Conservation (phyloP, 2,888 invertebrate species). For the Seira sanloemensis region DNA sequence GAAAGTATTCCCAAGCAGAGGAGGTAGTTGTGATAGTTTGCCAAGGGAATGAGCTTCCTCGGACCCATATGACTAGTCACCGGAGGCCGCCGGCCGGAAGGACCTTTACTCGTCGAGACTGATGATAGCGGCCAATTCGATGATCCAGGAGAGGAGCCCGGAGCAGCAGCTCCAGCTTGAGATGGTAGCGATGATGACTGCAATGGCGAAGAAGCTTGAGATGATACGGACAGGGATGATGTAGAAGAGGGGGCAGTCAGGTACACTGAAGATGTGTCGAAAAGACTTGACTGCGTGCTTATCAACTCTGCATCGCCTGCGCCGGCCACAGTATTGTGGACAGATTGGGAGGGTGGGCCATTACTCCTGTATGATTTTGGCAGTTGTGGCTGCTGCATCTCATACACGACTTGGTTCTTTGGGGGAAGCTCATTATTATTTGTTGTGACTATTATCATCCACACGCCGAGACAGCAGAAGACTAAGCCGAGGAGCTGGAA, state of each 20-base stretch:
- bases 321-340: slow-evolving; percentile 35
- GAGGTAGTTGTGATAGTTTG: slow-evolving; percentile 54
- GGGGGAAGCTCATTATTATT: slow-evolving; percentile 59
- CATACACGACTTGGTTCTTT: slow-evolving; percentile 56
- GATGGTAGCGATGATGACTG: not conserved
- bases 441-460: slow-evolving; percentile 67
- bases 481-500: slow-evolving; percentile 63
- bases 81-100: slow-evolving; percentile 49
- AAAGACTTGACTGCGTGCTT: slow-evolving; percentile 53
- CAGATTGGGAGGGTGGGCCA: slow-evolving; percentile 33
- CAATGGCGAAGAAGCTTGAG: slow-evolving; percentile 23
- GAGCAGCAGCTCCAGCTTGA: not conserved
- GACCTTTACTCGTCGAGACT: slow-evolving; percentile 47
- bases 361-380: not conserved
- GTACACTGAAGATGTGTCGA: slow-evolving; percentile 47
- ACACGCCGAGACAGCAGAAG: slow-evolving; percentile 66
- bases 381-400: slow-evolving; percentile 21
- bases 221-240: slow-evolving; percentile 12
- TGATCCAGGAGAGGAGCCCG: not conserved
- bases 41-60: slow-evolving; percentile 53
- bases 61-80: slow-evolving; percentile 32
- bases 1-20: slow-evolving; percentile 60
- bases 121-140: slow-evolving; percentile 44
- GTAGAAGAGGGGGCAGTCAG: slow-evolving; percentile 23
- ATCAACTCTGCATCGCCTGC: slow-evolving; percentile 37